phyloP scores from a whole-genome alignment of 2,113 vertebrate species.

The Hippocampus zosterae region DNA sequence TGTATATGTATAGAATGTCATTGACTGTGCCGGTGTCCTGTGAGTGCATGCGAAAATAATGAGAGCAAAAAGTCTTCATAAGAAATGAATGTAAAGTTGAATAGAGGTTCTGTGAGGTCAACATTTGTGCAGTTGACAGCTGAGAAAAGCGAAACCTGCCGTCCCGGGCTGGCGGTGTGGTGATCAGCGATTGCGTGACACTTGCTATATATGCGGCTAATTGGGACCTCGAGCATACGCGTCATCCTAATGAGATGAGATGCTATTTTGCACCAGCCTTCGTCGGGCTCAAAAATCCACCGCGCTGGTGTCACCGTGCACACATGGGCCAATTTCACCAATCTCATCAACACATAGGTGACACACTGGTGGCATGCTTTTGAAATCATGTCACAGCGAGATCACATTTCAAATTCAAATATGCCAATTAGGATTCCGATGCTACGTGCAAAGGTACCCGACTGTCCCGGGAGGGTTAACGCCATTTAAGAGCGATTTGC shows the following conservation, averaged over 20 bases:
- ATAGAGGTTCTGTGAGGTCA: neutral
- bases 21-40: neutral
- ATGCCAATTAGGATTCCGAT: neutral
- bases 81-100: neutral
- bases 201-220: neutral
- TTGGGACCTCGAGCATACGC: neutral
- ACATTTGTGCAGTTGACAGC: neutral
- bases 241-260: neutral
- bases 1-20: neutral
- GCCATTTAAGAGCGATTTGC: conserved; percentile 13
- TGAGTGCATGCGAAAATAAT: neutral
- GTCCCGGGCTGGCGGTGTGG: neutral
- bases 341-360: conserved; percentile 8
- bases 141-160: too few species aligned
- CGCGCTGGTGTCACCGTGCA: neutral
- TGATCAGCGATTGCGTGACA: neutral
- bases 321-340: conserved; percentile 10
- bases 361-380: neutral
- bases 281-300: neutral
- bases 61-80: neutral
- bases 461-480: conserved; percentile 7
- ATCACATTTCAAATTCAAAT: conserved; percentile 5
- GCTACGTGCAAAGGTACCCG: neutral
- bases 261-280: conserved; percentile 17
- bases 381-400: neutral